phyloP scores from a whole-genome alignment of 2,113 vertebrate species.

The Nyctibius bracteatus region DNA sequence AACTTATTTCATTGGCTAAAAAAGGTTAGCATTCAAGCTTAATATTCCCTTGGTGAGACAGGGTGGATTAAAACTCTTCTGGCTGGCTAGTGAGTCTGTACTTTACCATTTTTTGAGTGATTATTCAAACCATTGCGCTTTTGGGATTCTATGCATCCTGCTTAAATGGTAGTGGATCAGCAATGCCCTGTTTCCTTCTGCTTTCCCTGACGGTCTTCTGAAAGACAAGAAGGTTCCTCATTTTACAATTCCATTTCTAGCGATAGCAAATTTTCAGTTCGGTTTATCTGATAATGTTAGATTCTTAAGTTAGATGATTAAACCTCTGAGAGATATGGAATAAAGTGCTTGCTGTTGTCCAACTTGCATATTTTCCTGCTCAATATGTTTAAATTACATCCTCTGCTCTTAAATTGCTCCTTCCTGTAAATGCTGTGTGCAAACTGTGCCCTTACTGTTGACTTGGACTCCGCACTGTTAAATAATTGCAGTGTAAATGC shows the following conservation, averaged over 20 bases:
- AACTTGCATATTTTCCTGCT: not conserved
- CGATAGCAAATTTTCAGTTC: not conserved
- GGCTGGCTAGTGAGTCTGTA: not conserved
- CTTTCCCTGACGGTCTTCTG: not conserved
- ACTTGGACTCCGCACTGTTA: not conserved
- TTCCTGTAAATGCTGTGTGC: not conserved
- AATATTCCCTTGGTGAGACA: not conserved
- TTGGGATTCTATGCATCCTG: not conserved
- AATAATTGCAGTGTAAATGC: not conserved
- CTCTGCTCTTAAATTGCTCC: not conserved
- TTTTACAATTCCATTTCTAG: not conserved
- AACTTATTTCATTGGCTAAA: not conserved
- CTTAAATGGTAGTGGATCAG: not conserved
- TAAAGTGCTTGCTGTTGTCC: not conserved
- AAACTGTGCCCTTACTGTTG: not conserved
- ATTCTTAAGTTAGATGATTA: not conserved
- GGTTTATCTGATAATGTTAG: not conserved
- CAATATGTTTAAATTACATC: not conserved
- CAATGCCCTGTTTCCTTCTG: not conserved
- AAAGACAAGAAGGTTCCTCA: not conserved
- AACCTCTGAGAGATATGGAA: not conserved
- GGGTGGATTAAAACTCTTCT: not conserved
- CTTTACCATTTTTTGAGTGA: not conserved
- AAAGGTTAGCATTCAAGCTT: no score
- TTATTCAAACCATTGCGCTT: not conserved